phyloP scores from a whole-genome alignment of 1,140 invertebrate species.

The Danaus plexippus region DNA sequence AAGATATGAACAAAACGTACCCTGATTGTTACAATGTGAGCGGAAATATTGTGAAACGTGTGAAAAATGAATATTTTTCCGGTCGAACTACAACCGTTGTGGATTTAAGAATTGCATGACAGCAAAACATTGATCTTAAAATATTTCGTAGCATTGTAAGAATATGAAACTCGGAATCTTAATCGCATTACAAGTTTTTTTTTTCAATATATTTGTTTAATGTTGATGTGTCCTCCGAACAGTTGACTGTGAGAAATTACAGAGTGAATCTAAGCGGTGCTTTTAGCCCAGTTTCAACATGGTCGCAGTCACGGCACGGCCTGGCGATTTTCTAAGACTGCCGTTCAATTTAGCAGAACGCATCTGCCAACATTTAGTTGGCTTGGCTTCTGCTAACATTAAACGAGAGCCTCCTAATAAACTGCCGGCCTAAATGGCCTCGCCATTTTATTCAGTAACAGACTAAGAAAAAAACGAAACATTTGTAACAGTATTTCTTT shows the following conservation, averaged over 20 bases:
- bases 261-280: slow-evolving; percentile 37
- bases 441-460: slow-evolving; percentile 8
- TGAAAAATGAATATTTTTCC: slow-evolving; percentile 57
- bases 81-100: slow-evolving; percentile 23
- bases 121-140: slow-evolving; percentile 27
- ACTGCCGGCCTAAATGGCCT: slow-evolving; percentile 20
- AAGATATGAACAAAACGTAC: slow-evolving; percentile 42
- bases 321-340: slow-evolving; percentile 41
- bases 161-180: slow-evolving; percentile 20
- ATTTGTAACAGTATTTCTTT: slow-evolving; percentile 21
- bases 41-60: slow-evolving; percentile 44
- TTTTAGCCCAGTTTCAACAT: slow-evolving; percentile 45
- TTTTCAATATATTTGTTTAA: slow-evolving; percentile 31
- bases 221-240: slow-evolving; percentile 30
- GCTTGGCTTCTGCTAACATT: slow-evolving; percentile 28
- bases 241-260: slow-evolving; percentile 50
- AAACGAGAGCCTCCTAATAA: slow-evolving; percentile 25
- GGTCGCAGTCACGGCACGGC: slow-evolving; percentile 44
- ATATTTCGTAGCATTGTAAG: slow-evolving; percentile 23
- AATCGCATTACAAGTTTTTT: background rate
- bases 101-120: slow-evolving; percentile 26
- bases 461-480: slow-evolving; percentile 14
- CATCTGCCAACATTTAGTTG: slow-evolving; percentile 43
- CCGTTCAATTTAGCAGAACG: slow-evolving; percentile 51
- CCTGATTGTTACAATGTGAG: slow-evolving; percentile 49